phyloP scores from a whole-genome alignment of 2,113 vertebrate genomes.

The Otocyon megalotis region DNA sequence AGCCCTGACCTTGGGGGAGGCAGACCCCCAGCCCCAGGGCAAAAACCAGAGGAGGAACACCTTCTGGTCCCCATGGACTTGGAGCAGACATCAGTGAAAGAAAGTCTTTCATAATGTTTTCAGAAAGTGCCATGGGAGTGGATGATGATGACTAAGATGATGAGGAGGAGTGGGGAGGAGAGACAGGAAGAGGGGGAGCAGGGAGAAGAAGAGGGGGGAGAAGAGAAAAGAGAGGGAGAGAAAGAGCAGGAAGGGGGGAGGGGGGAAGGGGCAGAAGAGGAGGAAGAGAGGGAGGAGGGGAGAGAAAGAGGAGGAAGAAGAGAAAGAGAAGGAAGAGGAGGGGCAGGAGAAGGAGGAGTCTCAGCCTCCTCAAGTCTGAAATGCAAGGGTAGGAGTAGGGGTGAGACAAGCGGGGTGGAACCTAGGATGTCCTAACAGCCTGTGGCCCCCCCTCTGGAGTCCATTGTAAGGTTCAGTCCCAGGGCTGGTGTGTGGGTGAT shows the following conservation, averaged over 20 bases:
- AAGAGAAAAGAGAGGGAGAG: too few species aligned
- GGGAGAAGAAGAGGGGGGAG: not conserved
- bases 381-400: not conserved
- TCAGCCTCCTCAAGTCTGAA: not conserved
- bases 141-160: rapidly evolving
- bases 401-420: not conserved
- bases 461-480: not conserved
- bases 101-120: too few species aligned
- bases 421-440: not conserved
- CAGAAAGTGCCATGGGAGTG: not conserved
- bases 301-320: not conserved
- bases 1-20: not conserved
- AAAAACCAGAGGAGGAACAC: not conserved
- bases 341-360: not conserved
- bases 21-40: not conserved
- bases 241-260: not conserved
- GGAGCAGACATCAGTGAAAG: not conserved
- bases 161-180: not conserved
- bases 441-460: not conserved
- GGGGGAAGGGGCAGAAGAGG: rapidly evolving
- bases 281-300: rapidly evolving
- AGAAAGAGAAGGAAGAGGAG: not conserved
- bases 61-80: not conserved
- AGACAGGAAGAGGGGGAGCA: too few species aligned
- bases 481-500: not conserved